Base-by-base conservation (phyloP, 2,888 invertebrate genomes). In the Ashinkailepas kermadecensis region DNA sequence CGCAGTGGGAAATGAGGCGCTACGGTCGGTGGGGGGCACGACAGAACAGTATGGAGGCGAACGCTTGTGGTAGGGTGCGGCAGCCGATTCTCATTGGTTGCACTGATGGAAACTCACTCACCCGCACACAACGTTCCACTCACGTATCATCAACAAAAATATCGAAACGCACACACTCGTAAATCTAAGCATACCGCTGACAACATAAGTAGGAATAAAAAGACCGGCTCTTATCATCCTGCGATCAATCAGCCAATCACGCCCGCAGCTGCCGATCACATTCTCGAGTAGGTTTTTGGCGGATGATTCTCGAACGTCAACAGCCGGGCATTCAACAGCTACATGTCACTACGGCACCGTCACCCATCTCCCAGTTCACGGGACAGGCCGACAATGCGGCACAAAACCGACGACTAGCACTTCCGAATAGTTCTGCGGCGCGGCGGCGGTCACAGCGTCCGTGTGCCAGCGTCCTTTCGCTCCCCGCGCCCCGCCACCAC, bases 181-280 rank as follows among this genome's bases (percentile, higher is more conserved):
- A 15, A 4, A 39, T 39, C 7, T 62, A 67, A 25, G 67, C 67
- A 67, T 25, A 25, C 25, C 25, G n/a, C 67, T 67, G 23, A 13
- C 67, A 67, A 67, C 67, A 25, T 67, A 67, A 67, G 67, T 67
- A 23, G 25, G 67, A 67, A 67, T 67, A 67, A 23, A 67, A 67
- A 25, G n/a, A 25, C 25, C 67, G 25, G 25, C 11, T 67, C 25
- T 25, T 67, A 10, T n/a, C 25, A 23, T 13, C 18, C 13, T 12
- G 4, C 7, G n/a, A 3, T 67, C 25, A 13, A 62, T 25, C 67
- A 25, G 13, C 13, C 23, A 12, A 67, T 9, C 67, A 25, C n/a
- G 25, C 13, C 25, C 12, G 25, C 67, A 12, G 12, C 25, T 25
- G 13, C 59, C 23, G 25, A 25, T 12, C 67, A 67, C 67, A 67